These are phyloP conservation scores for Carollia perspicillata DNA, from an alignment of 2,113 vertebrate genomes.

Conservation along the genomic window DNA sequence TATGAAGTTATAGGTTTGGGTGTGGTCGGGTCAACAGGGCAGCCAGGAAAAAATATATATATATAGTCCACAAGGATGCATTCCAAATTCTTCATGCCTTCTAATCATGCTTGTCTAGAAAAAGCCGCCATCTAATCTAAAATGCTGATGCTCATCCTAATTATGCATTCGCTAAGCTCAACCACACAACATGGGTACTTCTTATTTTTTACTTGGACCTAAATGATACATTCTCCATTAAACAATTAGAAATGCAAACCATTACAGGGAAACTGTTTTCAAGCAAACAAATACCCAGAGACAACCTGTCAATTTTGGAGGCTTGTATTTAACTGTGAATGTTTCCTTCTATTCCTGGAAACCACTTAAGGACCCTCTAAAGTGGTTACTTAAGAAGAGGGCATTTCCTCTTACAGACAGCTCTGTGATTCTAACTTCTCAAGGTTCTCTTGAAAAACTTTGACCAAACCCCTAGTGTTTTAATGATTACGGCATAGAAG, in stretches of 20 bases:
- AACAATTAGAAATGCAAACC: constrained; percentile 55
- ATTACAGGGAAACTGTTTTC: constrained; percentile 1
- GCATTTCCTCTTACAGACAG: constrained; percentile 56
- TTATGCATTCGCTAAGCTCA: constrained; percentile 23
- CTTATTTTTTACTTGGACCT: constrained; percentile 11
- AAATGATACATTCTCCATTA: constrained; percentile 32
- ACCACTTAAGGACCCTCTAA: constrained; percentile 67
- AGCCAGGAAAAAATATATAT: constrained; percentile 15
- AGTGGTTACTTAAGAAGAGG: constrained; percentile 72
- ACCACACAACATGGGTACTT: background rate
- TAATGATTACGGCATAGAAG: background rate
- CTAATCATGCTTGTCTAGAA: constrained; percentile 41
- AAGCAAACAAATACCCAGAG: constrained; percentile 48
- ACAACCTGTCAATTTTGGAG: constrained; percentile 22
- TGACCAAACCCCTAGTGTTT: background rate
- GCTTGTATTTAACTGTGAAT: constrained; percentile 49
- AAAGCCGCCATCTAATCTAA: constrained; percentile 13
- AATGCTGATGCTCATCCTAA: constrained; percentile 34
- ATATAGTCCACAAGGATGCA: background rate
- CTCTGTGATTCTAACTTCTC: constrained; percentile 15
- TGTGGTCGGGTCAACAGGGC: constrained; percentile 4
- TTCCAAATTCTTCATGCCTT: constrained; percentile 27
- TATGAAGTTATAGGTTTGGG: background rate
- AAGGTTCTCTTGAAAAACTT: background rate
- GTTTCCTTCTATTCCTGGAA: constrained; percentile 66